phyloP scores from a whole-genome alignment of 2,113 vertebrate species.

The Nesogale talazaci region DNA sequence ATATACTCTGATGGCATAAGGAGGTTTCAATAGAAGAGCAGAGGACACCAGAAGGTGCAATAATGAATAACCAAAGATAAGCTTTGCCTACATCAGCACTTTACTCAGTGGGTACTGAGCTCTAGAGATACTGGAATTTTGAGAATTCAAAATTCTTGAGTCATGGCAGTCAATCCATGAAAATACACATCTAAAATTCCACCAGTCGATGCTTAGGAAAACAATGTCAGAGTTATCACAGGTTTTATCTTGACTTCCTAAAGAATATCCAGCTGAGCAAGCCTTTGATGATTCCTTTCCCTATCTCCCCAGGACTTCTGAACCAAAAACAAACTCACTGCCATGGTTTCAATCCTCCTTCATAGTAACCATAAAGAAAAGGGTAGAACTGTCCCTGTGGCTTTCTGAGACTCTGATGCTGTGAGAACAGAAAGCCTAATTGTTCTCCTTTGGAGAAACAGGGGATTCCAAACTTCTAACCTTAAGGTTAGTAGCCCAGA shows the following conservation, averaged over 20 bases:
- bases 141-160: background rate
- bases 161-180: background rate
- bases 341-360: too few relatives aligned
- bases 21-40: background rate
- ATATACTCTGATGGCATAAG: background rate
- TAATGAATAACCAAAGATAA: background rate
- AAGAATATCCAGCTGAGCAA: background rate
- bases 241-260: background rate
- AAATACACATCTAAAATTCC: background rate
- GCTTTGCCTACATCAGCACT: background rate
- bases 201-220: background rate
- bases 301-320: background rate
- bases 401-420: too few relatives aligned
- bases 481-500: background rate
- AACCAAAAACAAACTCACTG: too few relatives aligned
- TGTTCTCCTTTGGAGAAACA: too few relatives aligned
- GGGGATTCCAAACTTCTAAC: background rate
- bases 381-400: too few relatives aligned
- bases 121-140: too few relatives aligned
- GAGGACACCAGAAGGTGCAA: background rate
- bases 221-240: background rate
- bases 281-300: background rate
- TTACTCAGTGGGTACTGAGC: background rate
- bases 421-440: too few relatives aligned
- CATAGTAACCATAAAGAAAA: too few relatives aligned